These are phyloP conservation scores for Calliphora vicina DNA, from an alignment of 1,140 invertebrate species.

Conservation along the genomic window DNA sequence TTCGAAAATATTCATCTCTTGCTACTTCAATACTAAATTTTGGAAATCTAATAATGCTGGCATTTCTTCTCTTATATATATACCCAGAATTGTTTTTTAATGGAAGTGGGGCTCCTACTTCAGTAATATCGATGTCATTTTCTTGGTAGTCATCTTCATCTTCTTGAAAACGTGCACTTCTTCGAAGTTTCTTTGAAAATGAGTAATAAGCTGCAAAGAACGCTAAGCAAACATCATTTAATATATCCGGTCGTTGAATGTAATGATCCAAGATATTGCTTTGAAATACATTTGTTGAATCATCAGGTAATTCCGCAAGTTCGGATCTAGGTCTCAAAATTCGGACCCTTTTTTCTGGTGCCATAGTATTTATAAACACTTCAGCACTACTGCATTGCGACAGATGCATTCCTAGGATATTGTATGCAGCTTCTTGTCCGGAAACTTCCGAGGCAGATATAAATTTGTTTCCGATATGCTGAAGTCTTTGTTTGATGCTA, in stretches of 20 bases:
- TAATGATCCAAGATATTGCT: constrained; percentile 15
- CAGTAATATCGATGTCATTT: background rate
- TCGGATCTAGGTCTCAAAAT: constrained; percentile 26
- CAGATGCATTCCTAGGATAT: constrained; percentile 21
- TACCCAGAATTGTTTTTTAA: constrained; percentile 18
- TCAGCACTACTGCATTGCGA: constrained; percentile 25
- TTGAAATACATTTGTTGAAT: constrained; percentile 34
- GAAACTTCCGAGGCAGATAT: constrained; percentile 30
- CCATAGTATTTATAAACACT: constrained; percentile 23
- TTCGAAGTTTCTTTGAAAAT: background rate
- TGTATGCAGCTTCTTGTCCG: constrained; percentile 37
- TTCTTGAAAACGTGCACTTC: background rate
- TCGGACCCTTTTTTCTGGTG: constrained; percentile 18
- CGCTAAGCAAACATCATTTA: constrained; percentile 18
- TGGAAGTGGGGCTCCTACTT: background rate
- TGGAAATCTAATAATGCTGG: constrained; percentile 14
- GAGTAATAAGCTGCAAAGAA: constrained; percentile 20
- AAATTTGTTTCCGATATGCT: constrained; percentile 38
- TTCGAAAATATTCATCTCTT: background rate
- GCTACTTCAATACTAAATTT: background rate
- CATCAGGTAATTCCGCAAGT: background rate
- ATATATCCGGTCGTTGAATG: background rate
- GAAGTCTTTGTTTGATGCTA: constrained; percentile 28
- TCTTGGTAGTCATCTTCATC: constrained; percentile 1
- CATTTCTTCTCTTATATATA: constrained; percentile 16